Conservation (phyloP, 64 coral and sea anemone species). For the Montipora sp. region DNA sequence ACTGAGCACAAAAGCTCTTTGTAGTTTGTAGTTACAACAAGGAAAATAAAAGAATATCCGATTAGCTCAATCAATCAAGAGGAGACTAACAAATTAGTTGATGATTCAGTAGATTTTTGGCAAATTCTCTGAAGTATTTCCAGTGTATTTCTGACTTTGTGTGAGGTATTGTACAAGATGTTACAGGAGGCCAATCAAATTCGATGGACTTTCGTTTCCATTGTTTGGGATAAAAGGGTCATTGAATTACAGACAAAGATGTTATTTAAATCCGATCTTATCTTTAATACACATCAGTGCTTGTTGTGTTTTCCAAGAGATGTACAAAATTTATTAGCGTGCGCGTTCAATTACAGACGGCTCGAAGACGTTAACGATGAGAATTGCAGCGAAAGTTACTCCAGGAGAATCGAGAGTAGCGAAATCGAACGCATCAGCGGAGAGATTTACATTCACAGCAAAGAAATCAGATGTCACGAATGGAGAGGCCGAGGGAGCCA, state of each 20-base stretch:
- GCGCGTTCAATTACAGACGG: background rate
- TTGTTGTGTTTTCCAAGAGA: conserved; percentile 30
- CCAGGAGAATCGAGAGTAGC: background rate
- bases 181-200: background rate
- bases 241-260: conserved; percentile 25
- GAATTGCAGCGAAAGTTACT: conserved; percentile 19
- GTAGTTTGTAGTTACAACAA: no score
- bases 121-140: no score
- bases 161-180: background rate
- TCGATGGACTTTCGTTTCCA: background rate
- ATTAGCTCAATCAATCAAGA: no score
- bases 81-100: no score
- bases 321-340: background rate
- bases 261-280: conserved; percentile 11
- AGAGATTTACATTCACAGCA: conserved; percentile 8
- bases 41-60: no score
- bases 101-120: no score
- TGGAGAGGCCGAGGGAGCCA: conserved; percentile 13
- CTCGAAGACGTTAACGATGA: background rate
- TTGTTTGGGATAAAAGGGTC: conserved; percentile 7
- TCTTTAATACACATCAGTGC: conserved; percentile 6
- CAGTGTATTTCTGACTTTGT: background rate
- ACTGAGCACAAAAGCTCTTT: no score
- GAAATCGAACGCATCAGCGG: background rate
- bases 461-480: conserved; percentile 36